These are phyloP conservation scores for Spatulosminthurus flaviceps DNA, from an alignment of 2,888 invertebrate genomes.

Conservation along the genomic window DNA sequence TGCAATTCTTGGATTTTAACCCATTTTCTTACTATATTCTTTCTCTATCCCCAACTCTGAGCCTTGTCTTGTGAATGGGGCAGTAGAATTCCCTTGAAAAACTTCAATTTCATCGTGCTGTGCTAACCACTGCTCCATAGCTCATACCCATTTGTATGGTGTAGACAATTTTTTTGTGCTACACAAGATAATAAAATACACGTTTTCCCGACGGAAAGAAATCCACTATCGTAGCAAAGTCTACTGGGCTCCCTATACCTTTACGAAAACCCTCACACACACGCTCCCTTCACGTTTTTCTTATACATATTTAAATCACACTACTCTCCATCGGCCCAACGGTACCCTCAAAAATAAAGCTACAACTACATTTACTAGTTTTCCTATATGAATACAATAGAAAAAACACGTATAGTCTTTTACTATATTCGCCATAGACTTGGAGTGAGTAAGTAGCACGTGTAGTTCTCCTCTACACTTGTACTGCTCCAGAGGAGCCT, in stretches of 20 bases:
- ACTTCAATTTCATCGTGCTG: constrained; percentile 16
- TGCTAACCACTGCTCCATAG: constrained; percentile 12
- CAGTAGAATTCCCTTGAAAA: constrained; percentile 6
- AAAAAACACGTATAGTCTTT: too few species aligned
- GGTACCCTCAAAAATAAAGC: too few species aligned
- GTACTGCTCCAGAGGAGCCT: too few species aligned
- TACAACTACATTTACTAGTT: too few species aligned
- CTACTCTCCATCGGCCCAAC: too few species aligned
- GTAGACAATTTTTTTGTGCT: background rate
- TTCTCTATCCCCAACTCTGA: background rate
- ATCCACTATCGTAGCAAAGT: background rate
- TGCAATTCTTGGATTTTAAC: background rate
- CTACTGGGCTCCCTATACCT: background rate
- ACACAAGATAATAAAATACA: background rate
- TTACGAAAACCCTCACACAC: too few species aligned
- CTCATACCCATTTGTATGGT: constrained; percentile 4
- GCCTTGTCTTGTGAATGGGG: background rate
- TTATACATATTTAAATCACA: too few species aligned
- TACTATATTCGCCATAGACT: too few species aligned
- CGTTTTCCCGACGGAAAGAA: constrained; percentile 3
- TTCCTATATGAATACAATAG: too few species aligned
- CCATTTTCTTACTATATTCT: background rate
- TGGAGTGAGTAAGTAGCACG: too few species aligned
- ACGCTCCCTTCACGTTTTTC: too few species aligned
- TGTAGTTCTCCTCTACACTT: too few species aligned